Conservation (phyloP, 2,888 invertebrate genomes). For the Mantis religiosa region DNA sequence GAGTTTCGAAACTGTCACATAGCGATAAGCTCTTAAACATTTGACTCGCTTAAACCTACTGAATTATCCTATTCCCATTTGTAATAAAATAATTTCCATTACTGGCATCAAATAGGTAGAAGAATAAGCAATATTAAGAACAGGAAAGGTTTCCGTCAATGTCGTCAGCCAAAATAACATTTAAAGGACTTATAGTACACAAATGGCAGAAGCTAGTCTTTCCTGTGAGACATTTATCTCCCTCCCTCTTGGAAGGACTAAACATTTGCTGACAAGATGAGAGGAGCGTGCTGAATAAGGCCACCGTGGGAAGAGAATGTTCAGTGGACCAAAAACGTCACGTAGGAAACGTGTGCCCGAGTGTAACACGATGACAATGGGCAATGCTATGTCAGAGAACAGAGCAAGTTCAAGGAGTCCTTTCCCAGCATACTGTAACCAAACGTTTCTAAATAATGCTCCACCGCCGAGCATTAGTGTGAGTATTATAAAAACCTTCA, state of each 20-base stretch:
- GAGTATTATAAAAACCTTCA: too few relatives aligned
- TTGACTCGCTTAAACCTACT: too few relatives aligned
- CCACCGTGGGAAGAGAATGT: neutral
- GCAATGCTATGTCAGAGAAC: neutral
- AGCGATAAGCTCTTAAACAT: too few relatives aligned
- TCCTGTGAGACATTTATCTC: neutral
- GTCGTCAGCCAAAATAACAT: too few relatives aligned
- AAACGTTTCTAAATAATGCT: neutral
- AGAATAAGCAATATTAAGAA: too few relatives aligned
- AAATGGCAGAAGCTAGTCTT: too few relatives aligned
- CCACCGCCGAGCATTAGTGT: neutral
- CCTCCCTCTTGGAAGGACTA: neutral
- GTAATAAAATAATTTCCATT: too few relatives aligned
- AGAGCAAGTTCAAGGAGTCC: neutral
- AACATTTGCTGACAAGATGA: neutral
- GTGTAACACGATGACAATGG: neutral
- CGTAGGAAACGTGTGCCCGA: neutral
- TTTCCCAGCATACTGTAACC: neutral
- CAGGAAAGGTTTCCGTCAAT: too few relatives aligned
- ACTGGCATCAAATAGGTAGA: too few relatives aligned
- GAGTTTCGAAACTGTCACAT: too few relatives aligned
- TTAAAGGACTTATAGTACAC: too few relatives aligned
- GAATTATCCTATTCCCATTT: too few relatives aligned
- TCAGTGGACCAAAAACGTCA: neutral
- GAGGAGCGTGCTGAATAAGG: neutral